A percentile compares a stretch with the other conserved stretches of the same genome.
Evolutionary conservation across 2,113 vertebrate species (phyloP).

Genomic region (Parus major): DNA sequence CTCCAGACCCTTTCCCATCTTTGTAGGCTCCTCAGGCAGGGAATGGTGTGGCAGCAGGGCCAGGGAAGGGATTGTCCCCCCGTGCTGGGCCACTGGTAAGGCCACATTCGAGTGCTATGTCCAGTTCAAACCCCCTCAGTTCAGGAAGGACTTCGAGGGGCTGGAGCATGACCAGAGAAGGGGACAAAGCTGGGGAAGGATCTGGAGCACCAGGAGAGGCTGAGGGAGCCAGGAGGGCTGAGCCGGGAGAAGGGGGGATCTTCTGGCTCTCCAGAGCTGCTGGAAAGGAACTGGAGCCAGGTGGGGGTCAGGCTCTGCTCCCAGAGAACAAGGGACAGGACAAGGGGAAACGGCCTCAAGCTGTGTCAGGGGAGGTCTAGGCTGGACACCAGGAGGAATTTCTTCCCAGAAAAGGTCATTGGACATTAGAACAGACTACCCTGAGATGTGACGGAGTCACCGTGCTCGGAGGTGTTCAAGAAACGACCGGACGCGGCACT

Average conservation of each 20-base stretch:
- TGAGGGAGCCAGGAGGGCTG: neutral
- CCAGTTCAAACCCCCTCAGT: neutral
- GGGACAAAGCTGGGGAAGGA: neutral
- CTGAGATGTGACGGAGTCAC: neutral
- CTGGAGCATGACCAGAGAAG: neutral
- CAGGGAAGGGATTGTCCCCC: neutral
- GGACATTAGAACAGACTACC: neutral
- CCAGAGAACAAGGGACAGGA: neutral
- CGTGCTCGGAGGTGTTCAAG: neutral
- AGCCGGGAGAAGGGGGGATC: neutral
- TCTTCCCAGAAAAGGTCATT: neutral
- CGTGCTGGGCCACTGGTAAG: too few species aligned
- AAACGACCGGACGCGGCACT: neutral
- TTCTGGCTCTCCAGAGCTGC: neutral
- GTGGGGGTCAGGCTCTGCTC: neutral
- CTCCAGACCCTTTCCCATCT: neutral
- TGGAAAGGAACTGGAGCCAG: neutral
- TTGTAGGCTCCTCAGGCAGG: neutral
- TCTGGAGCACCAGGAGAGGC: neutral
- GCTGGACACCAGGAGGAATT: neutral
- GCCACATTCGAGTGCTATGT: fast-evolving
- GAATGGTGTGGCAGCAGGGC: neutral
- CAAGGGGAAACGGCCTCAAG: neutral
- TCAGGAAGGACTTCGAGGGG: neutral
- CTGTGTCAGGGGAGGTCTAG: neutral